Evolutionary conservation across 2,797 vertebrate genomes (phyloP).

Genomic region (Merluccius polli): DNA sequence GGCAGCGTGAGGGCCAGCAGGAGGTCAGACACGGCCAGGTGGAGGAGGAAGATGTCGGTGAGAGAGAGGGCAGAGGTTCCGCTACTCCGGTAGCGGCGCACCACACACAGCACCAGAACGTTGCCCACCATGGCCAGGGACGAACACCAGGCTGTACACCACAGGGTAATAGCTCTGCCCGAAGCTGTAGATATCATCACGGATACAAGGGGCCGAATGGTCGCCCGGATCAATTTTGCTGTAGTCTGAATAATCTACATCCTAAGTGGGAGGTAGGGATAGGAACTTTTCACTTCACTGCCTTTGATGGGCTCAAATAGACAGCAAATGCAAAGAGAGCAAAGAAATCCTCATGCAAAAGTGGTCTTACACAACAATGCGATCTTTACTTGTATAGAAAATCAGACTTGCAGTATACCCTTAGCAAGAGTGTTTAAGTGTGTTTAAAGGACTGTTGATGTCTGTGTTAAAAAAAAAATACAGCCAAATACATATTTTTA

Average conservation of each 20-base stretch:
- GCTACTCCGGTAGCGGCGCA: constrained; percentile 65
- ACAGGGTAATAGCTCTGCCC: constrained; percentile 58
- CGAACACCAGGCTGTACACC: constrained; percentile 71
- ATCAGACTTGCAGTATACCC: background rate
- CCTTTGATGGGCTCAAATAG: background rate
- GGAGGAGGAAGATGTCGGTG: constrained; percentile 77
- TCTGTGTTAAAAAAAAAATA: background rate
- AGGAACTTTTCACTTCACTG: background rate
- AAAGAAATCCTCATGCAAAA: background rate
- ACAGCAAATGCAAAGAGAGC: background rate
- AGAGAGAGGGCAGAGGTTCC: constrained; percentile 67
- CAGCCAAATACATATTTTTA: too few relatives aligned
- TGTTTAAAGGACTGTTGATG: background rate
- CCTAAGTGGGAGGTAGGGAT: background rate
- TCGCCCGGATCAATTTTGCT: fast-evolving
- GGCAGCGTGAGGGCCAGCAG: constrained; percentile 76
- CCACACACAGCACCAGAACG: constrained; percentile 72
- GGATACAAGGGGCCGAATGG: constrained; percentile 43
- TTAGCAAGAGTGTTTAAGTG: background rate
- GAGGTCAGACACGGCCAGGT: constrained; percentile 79
- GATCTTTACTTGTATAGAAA: background rate
- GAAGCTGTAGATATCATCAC: constrained; percentile 54
- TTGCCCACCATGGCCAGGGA: constrained; percentile 76
- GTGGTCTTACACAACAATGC: background rate
- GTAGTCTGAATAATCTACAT: background rate